Evolutionary conservation across 2,888 invertebrate species (phyloP), one percentile per base, ranked within the genome.

Genomic region (Chymomyza amoena): DNA sequence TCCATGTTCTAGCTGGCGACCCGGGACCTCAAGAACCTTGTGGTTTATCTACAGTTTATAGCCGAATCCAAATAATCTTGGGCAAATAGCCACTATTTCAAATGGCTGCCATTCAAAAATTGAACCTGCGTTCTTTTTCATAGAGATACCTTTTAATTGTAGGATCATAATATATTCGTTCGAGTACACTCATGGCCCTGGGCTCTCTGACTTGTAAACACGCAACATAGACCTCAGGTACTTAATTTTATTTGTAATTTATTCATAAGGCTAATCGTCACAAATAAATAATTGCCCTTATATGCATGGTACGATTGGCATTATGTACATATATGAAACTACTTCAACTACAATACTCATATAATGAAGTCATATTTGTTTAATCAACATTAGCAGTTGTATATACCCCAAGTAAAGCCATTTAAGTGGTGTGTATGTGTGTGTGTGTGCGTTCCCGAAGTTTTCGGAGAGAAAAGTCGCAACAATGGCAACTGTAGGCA

Each of bases 401-500:
- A 25, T 25, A 60, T 52, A 60, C 32, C 10, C 20, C 6, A 61
- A 59, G 54, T 25, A 69, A 74, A 76, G 25, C 63, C 67, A 78
- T 70, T 72, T 72, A 76, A 61, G 39, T 45, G 57, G 52, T 61
- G 18, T 57, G n/a, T 32, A 54, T 20, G 20, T 20, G 20, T 25
- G 3, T 25, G 25, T 20, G 20, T 20, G 20, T 25, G 3, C 4
- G 25, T 25, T 25, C 10, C 18, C 28, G 10, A 25, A 18, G 9
- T 16, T 32, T 16, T 52, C 63, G 61, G 20, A 71, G 69, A 70
- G 64, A 59, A 52, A 86, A 84, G 82, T 81, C 76, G 89, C 81
- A 85, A 88, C 88, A 88, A 88, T 89, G 88, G 89, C 88, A 88
- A 85, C 86, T 83, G 80, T 78, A 83, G 57, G 64, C 69, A 87